phyloP scores from a whole-genome alignment of 2,797 vertebrate genomes.

The Phalanger gymnotis region DNA sequence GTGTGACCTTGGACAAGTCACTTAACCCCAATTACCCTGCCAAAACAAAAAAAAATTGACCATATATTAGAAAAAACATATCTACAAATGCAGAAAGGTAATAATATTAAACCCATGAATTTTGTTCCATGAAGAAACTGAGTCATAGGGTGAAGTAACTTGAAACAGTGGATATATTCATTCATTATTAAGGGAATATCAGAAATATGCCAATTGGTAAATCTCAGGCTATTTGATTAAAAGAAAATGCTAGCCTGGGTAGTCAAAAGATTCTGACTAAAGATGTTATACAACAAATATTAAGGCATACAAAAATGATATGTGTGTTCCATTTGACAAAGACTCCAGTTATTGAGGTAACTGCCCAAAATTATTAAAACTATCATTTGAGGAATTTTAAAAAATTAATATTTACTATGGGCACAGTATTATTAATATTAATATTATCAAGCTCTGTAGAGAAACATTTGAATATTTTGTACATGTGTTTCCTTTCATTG shows the following conservation, averaged over 20 bases:
- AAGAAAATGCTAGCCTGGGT: neutral
- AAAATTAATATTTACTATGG: neutral
- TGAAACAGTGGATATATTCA: neutral
- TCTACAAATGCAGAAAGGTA: neutral
- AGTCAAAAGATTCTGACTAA: neutral
- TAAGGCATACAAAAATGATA: neutral
- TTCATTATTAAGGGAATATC: conserved; percentile 4
- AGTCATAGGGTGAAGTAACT: neutral
- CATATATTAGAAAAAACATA: neutral
- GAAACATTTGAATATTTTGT: conserved; percentile 12
- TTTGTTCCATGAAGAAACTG: neutral
- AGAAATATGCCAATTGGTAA: neutral
- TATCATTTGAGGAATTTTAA: neutral
- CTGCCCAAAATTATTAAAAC: neutral
- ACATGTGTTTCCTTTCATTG: neutral
- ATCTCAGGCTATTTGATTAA: neutral
- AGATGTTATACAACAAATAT: neutral
- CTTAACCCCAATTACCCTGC: too few relatives aligned
- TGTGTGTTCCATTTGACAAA: neutral
- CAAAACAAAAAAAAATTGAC: too few relatives aligned
- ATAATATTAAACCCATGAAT: neutral
- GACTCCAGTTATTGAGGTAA: neutral
- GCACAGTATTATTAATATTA: neutral
- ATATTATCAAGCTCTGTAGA: neutral
- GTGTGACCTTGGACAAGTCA: too few relatives aligned